Conservation (phyloP, 2,888 invertebrate species). For the Lasioglossum villosulum region DNA sequence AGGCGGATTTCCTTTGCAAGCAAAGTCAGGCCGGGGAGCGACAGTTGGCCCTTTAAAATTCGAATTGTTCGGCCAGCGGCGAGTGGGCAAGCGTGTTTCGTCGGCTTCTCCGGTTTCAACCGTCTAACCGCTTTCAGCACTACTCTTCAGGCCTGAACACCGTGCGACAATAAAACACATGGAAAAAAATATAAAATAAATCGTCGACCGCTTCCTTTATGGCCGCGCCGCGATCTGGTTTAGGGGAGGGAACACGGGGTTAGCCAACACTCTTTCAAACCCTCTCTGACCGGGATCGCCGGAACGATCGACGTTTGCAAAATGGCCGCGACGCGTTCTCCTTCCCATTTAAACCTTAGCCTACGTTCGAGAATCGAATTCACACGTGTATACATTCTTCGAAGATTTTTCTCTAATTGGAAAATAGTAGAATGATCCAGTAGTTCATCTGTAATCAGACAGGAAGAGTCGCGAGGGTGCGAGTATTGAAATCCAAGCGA, state of each 20-base stretch:
- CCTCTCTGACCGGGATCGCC: not conserved
- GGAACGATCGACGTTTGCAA: conserved; percentile 8
- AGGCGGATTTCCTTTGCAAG: conserved; percentile 68
- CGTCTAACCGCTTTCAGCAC: conserved; percentile 83
- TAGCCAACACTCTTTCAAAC: conserved; percentile 13
- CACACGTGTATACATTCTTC: not conserved
- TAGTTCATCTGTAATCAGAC: not conserved
- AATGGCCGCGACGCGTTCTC: not conserved
- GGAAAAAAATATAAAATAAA: conserved; percentile 60
- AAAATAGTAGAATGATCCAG: not conserved
- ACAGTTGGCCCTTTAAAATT: conserved; percentile 79
- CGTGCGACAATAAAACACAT: conserved; percentile 70
- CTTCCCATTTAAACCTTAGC: not conserved
- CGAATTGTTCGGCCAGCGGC: conserved; percentile 78
- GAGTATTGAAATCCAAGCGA: not conserved
- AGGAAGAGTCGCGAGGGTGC: not conserved
- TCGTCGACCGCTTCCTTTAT: conserved; percentile 56
- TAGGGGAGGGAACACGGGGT: conserved; percentile 6
- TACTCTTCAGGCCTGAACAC: conserved; percentile 73
- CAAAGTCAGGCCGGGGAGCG: conserved; percentile 70
- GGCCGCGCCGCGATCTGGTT: conserved; percentile 5
- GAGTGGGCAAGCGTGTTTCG: conserved; percentile 80
- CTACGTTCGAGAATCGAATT: not conserved
- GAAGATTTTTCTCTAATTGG: not conserved
- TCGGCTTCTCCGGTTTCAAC: conserved; percentile 84